phyloP scores from a whole-genome alignment of 1,140 invertebrate species.

The Leptinotarsa undecemlineata region DNA sequence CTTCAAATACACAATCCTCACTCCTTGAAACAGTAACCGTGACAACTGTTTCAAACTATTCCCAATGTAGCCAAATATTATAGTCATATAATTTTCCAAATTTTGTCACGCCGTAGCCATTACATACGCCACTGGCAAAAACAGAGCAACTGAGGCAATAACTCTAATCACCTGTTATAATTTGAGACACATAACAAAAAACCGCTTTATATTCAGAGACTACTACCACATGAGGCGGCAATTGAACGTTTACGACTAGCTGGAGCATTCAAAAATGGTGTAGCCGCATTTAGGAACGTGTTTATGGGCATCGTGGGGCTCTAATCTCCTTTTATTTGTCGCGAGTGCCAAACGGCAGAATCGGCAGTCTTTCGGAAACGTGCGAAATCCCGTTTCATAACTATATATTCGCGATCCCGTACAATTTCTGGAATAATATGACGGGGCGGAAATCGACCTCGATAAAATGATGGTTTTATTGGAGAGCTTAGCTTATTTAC shows the following conservation, averaged over 20 bases:
- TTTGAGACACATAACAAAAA: not conserved
- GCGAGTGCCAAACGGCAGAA: constrained; percentile 9
- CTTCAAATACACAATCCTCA: too few species aligned
- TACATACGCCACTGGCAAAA: too few species aligned
- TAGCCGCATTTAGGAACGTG: constrained; percentile 17
- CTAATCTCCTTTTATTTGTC: constrained; percentile 23
- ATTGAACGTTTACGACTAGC: not conserved
- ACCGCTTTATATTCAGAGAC: not conserved
- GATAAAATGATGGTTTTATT: constrained; percentile 21
- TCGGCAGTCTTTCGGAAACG: constrained; percentile 18
- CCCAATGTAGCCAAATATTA: too few species aligned
- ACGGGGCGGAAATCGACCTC: not conserved
- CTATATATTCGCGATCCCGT: constrained; percentile 13
- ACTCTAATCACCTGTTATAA: too few species aligned
- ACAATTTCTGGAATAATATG: constrained; percentile 13
- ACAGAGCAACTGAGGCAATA: too few species aligned
- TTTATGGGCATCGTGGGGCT: constrained; percentile 12
- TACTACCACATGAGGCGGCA: not conserved
- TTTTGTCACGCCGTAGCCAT: too few species aligned
- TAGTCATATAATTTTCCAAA: too few species aligned
- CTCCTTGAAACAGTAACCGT: too few species aligned
- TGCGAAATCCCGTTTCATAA: constrained; percentile 22
- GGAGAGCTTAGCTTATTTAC: not conserved
- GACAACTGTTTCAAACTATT: too few species aligned
- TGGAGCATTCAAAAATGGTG: constrained; percentile 15